These are phyloP conservation scores for Merops nubicus DNA, from an alignment of 2,113 vertebrate genomes.

Conservation along the genomic window DNA sequence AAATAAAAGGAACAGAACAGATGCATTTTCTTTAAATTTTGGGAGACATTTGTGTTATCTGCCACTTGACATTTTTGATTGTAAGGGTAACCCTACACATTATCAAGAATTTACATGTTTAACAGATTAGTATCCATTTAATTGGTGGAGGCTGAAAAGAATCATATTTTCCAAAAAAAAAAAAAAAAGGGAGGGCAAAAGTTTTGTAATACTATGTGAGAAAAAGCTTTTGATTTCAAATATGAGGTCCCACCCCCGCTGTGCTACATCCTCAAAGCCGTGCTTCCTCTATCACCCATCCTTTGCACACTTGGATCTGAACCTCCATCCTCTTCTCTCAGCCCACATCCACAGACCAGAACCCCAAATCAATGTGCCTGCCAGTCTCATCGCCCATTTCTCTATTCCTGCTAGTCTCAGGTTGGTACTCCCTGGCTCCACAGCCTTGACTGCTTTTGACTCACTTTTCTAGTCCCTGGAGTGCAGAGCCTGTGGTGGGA, in stretches of 20 bases:
- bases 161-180: neutral
- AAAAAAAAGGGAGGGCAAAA: neutral
- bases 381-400: neutral
- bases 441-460: neutral
- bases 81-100: neutral
- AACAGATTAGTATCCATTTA: neutral
- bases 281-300: neutral
- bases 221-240: neutral
- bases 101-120: neutral
- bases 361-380: neutral
- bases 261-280: neutral
- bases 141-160: neutral
- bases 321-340: neutral
- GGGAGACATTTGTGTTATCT: neutral
- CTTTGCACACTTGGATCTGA: neutral
- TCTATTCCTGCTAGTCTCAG: neutral
- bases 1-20: neutral
- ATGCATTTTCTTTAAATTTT: neutral
- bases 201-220: neutral
- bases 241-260: neutral
- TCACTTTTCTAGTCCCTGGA: neutral
- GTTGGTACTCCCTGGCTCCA: neutral
- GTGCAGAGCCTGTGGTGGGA: neutral
- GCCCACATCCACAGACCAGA: accelerated
- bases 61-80: neutral